Percentiles rank a stretch among this genome's conserved stretches.
phyloP scores from a whole-genome alignment of 2,113 vertebrate genomes.

The Theristicus caerulescens region DNA sequence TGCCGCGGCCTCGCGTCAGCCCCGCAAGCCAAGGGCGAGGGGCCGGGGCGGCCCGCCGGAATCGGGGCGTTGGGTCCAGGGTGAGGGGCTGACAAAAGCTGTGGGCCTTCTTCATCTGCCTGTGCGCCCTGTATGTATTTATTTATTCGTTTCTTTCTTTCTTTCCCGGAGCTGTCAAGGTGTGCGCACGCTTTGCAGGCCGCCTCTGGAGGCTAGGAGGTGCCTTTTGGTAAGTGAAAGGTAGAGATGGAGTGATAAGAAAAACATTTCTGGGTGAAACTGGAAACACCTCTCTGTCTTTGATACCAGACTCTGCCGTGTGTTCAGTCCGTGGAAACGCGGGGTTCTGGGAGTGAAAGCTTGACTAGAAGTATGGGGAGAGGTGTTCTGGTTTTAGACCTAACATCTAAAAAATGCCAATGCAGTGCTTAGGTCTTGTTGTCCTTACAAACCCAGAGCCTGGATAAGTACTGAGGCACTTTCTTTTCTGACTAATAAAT shows the following conservation, averaged over 20 bases:
- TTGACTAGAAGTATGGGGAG: accelerated
- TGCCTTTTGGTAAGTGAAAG: not conserved
- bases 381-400: not conserved
- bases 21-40: accelerated
- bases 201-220: not conserved
- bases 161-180: not conserved
- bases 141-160: not conserved
- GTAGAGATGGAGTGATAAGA: not conserved
- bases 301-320: too few species aligned
- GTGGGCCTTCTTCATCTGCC: too few species aligned
- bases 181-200: accelerated
- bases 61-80: too few species aligned
- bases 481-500: not conserved
- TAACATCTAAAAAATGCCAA: not conserved
- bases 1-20: accelerated
- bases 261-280: not conserved
- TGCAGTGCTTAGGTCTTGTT: accelerated
- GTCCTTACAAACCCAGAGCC: not conserved
- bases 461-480: not conserved
- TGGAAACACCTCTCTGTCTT: not conserved
- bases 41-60: accelerated
- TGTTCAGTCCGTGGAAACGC: not conserved
- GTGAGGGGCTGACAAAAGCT: accelerated
- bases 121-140: accelerated
- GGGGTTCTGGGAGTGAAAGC: not conserved